phyloP scores from a whole-genome alignment of 2,797 vertebrate genomes.

The Echeneis naucrates region DNA sequence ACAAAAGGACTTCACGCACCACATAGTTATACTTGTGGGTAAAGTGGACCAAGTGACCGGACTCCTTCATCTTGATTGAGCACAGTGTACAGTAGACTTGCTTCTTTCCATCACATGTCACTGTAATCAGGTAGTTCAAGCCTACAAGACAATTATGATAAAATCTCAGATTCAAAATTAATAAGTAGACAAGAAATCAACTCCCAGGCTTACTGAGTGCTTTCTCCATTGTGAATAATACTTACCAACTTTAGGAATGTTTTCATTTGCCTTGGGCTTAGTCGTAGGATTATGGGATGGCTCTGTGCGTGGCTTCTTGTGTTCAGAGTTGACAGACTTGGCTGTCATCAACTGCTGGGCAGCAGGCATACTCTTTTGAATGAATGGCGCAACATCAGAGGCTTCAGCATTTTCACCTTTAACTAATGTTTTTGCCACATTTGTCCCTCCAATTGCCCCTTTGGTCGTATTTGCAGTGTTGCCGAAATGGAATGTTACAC shows the following conservation, averaged over 20 bases:
- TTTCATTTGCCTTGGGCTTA: not conserved
- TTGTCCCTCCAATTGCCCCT: not conserved
- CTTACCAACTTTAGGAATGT: slow-evolving; percentile 54
- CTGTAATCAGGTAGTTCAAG: slow-evolving; percentile 34
- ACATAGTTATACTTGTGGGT: slow-evolving; percentile 60
- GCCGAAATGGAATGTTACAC: too few relatives aligned
- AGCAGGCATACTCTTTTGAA: not conserved
- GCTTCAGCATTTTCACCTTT: not conserved
- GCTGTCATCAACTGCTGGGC: not conserved
- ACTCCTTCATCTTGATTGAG: slow-evolving; percentile 14
- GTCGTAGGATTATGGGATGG: not conserved
- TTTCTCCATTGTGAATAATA: not conserved
- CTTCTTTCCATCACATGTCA: slow-evolving; percentile 33
- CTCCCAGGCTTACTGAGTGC: not conserved
- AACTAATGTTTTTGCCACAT: not conserved
- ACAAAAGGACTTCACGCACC: slow-evolving; percentile 44
- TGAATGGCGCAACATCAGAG: not conserved
- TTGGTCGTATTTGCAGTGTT: too few relatives aligned
- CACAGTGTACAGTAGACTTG: slow-evolving; percentile 74
- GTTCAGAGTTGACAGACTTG: not conserved
- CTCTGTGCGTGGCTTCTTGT: slow-evolving; percentile 8
- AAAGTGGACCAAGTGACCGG: slow-evolving; percentile 12
- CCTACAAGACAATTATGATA: slow-evolving; percentile 50
- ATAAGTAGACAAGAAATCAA: not conserved
- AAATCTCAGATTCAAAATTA: not conserved